Evolutionary conservation across 2,113 vertebrate species (phyloP).

Genomic region (Spheniscus mendiculus): DNA sequence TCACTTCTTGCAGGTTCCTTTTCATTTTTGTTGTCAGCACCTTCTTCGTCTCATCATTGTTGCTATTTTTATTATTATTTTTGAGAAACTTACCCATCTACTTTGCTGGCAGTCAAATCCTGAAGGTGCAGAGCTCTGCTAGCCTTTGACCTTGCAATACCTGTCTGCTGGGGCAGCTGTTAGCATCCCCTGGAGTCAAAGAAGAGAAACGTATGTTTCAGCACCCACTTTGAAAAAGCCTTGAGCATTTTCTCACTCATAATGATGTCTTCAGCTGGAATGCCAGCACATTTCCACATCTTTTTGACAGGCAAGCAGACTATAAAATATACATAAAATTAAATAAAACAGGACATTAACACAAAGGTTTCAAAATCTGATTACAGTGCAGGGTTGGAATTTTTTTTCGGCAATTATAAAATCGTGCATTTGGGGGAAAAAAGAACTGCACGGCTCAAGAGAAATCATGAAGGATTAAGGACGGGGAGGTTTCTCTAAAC

Average conservation of each 20-base stretch:
- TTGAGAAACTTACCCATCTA: slow-evolving; percentile 27
- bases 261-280: slow-evolving; percentile 76
- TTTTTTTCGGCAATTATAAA: slow-evolving; percentile 59
- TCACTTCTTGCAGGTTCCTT: slow-evolving; percentile 7
- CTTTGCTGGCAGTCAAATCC: slow-evolving; percentile 33
- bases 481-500: slow-evolving; percentile 33
- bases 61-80: slow-evolving; percentile 39
- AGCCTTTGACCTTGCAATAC: slow-evolving; percentile 67
- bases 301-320: slow-evolving; percentile 71
- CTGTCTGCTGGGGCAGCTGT: slow-evolving; percentile 66
- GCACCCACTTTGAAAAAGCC: slow-evolving; percentile 72
- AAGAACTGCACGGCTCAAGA: slow-evolving; percentile 36
- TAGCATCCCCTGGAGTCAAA: slow-evolving; percentile 73
- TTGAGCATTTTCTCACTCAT: slow-evolving; percentile 74
- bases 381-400: slow-evolving; percentile 8
- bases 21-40: slow-evolving; percentile 34
- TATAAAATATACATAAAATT: slow-evolving; percentile 78
- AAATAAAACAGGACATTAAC: slow-evolving; percentile 77
- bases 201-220: slow-evolving; percentile 69
- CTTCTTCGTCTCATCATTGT: slow-evolving; percentile 25
- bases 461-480: slow-evolving; percentile 55
- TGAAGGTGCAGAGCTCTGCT: neutral
- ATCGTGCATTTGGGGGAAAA: neutral
- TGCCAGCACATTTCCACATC: slow-evolving; percentile 74
- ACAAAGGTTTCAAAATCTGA: slow-evolving; percentile 73